Evolutionary conservation across 1,140 invertebrate species (phyloP).

Genomic region (Trichomalopsis sarcophagae): DNA sequence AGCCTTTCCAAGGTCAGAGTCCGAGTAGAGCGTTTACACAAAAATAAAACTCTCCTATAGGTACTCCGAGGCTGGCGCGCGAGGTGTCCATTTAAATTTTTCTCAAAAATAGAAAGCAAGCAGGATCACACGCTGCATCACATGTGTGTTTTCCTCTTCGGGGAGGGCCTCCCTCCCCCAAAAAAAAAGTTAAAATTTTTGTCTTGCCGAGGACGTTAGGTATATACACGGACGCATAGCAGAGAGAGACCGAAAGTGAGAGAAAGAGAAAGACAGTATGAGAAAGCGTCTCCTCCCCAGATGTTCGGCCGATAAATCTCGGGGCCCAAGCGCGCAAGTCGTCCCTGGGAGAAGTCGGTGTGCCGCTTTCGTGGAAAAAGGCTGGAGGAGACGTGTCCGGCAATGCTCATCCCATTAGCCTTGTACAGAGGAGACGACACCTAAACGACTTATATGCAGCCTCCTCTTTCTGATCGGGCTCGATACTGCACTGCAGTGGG

Average conservation of each 20-base stretch:
- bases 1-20: background rate
- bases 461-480: background rate
- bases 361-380: conserved; percentile 21
- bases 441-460: background rate
- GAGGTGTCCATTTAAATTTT: conserved; percentile 18
- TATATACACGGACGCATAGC: background rate
- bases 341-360: background rate
- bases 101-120: conserved; percentile 35
- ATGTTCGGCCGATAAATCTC: conserved; percentile 39
- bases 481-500: background rate
- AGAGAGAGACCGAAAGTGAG: background rate
- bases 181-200: conserved; percentile 21
- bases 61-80: background rate
- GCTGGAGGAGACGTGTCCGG: background rate
- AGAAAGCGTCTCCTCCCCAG: conserved; percentile 7
- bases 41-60: background rate
- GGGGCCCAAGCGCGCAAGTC: background rate
- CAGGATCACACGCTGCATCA: conserved; percentile 1
- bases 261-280: background rate
- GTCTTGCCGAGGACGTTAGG: background rate
- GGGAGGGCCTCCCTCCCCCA: background rate
- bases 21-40: background rate
- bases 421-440: background rate
- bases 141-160: conserved; percentile 16
- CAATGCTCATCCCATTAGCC: background rate